Percentiles rank a stretch among this genome's conserved stretches.
phyloP scores from a whole-genome alignment of 2,797 vertebrate genomes.

The Microchirus variegatus region DNA sequence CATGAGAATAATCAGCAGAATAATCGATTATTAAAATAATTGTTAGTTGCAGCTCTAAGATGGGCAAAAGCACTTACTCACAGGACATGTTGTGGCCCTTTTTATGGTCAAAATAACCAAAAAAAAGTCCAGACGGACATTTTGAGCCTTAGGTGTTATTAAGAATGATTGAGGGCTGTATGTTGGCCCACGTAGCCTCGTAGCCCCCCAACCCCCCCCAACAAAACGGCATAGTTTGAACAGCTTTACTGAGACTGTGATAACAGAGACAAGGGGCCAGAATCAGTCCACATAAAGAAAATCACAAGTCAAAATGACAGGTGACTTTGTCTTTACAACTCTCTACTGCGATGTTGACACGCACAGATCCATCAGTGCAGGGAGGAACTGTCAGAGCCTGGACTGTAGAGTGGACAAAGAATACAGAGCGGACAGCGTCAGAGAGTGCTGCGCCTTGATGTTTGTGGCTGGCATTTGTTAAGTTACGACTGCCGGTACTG shows the following conservation, averaged over 20 bases:
- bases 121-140: too few relatives aligned
- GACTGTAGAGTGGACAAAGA: slow-evolving; percentile 15
- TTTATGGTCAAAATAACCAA: too few relatives aligned
- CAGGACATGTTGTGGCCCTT: too few relatives aligned
- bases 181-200: too few relatives aligned
- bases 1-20: too few relatives aligned
- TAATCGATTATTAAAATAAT: too few relatives aligned
- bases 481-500: slow-evolving; percentile 35
- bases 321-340: slow-evolving; percentile 32
- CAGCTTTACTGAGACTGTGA: background rate
- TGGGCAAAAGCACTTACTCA: too few relatives aligned
- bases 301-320: slow-evolving; percentile 35
- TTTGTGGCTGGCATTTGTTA: slow-evolving; percentile 22
- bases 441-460: background rate
- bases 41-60: too few relatives aligned
- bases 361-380: slow-evolving; percentile 30
- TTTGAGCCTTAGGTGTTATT: too few relatives aligned
- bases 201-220: too few relatives aligned
- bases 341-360: slow-evolving; percentile 23
- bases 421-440: slow-evolving; percentile 14
- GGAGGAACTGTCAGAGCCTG: slow-evolving; percentile 10
- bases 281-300: slow-evolving; percentile 20
- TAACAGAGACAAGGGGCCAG: background rate
- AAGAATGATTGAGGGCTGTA: background rate
- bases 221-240: background rate